These are phyloP conservation scores for Haliclona indistincta DNA, from an alignment of 37 sponge, comb jelly and placozoan species.

Conservation along the genomic window DNA sequence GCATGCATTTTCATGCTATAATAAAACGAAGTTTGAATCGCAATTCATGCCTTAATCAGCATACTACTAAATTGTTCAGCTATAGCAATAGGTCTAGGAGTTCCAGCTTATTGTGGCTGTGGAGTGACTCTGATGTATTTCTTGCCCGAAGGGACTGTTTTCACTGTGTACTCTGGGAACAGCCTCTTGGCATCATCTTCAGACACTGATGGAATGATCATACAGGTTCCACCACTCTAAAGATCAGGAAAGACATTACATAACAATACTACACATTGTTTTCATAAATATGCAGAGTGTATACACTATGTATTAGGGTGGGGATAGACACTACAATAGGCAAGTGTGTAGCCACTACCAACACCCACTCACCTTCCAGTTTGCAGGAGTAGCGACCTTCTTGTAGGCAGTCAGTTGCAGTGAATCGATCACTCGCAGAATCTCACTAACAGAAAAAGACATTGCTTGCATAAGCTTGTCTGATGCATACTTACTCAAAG, in stretches of 20 bases:
- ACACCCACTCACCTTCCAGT: constrained; percentile 82
- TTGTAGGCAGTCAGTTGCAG: constrained; percentile 95
- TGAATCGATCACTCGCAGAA: constrained; percentile 94
- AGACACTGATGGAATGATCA: constrained; percentile 93
- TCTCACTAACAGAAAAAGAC: constrained; percentile 66
- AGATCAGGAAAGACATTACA: neutral
- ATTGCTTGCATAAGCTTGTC: neutral
- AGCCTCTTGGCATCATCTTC: constrained; percentile 81
- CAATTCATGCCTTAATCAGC: too few relatives aligned
- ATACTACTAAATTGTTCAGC: too few relatives aligned
- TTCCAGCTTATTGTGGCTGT: constrained; percentile 90
- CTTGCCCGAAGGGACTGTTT: constrained; percentile 94
- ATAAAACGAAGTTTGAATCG: too few relatives aligned
- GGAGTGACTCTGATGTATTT: constrained; percentile 94
- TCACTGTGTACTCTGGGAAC: constrained; percentile 79
- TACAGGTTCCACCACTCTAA: constrained; percentile 91
- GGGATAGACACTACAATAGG: neutral
- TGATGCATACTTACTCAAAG: constrained; percentile 69
- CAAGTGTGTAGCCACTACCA: neutral
- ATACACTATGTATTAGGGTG: neutral
- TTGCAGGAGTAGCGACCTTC: constrained; percentile 98
- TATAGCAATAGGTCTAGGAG: too few relatives aligned
- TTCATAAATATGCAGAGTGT: neutral
- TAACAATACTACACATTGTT: neutral
- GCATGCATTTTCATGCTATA: too few relatives aligned